phyloP scores from a whole-genome alignment of 2,113 vertebrate species.

The Sardina pilchardus region DNA sequence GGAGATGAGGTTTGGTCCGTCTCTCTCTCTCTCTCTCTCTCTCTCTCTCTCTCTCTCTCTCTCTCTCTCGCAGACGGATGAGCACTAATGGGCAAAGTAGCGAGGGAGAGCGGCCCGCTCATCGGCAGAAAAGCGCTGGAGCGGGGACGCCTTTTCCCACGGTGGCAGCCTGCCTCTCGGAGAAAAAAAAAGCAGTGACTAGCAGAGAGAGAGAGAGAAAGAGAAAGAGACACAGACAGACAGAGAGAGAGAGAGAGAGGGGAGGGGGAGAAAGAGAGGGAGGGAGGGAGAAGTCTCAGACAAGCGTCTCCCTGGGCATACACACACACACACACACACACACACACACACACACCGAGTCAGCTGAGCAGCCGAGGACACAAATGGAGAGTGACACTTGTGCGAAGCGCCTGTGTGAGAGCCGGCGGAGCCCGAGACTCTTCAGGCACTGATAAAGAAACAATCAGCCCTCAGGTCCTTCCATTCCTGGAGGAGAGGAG shows the following conservation, averaged over 20 bases:
- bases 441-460: constrained; percentile 62
- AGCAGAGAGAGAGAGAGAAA: neutral
- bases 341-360: neutral
- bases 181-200: neutral
- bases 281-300: neutral
- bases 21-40: neutral
- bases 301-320: neutral
- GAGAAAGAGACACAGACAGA: neutral
- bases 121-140: constrained; percentile 48
- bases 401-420: constrained; percentile 53
- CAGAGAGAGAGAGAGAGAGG: neutral
- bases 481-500: constrained; percentile 48
- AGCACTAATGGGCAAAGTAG: constrained; percentile 52
- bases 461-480: constrained; percentile 58
- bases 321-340: constrained; percentile 7
- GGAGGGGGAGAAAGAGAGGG: neutral
- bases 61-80: constrained; percentile 29
- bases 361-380: constrained; percentile 51
- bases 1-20: neutral
- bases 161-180: constrained; percentile 52
- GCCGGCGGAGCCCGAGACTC: constrained; percentile 52
- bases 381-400: constrained; percentile 71
- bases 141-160: constrained; percentile 61
- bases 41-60: neutral
- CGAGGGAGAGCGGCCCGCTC: constrained; percentile 32